Conservation (phyloP, 1,140 invertebrate genomes). For the Coelopa frigida region DNA sequence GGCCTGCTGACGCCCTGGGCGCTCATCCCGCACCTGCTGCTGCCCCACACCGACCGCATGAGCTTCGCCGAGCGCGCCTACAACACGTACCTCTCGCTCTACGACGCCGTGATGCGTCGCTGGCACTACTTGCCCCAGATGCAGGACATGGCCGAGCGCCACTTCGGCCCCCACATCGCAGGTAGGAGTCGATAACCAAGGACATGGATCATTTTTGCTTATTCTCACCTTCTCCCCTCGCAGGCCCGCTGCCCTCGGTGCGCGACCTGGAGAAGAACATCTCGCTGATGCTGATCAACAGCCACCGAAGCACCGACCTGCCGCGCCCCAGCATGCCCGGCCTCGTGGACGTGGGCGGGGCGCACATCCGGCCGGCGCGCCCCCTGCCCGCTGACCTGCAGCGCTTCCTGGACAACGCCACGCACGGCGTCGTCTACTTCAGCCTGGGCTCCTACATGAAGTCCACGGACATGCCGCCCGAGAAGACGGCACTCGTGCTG, state of each 20-base stretch:
- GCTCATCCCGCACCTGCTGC: constrained; percentile 45
- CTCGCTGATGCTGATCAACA: constrained; percentile 51
- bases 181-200: constrained; percentile 14
- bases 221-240: neutral
- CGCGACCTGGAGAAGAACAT: constrained; percentile 49
- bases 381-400: constrained; percentile 40
- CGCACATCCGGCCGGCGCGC: constrained; percentile 45
- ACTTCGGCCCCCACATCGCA: constrained; percentile 26
- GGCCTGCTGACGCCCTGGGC: constrained; percentile 50
- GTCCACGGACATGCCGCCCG: constrained; percentile 47
- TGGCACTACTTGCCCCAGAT: constrained; percentile 36
- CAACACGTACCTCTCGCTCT: constrained; percentile 34
- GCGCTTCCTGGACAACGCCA: constrained; percentile 48
- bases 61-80: constrained; percentile 31
- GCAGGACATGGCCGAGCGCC: constrained; percentile 39
- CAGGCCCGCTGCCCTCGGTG: constrained; percentile 38
- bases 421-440: constrained; percentile 53
- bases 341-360: constrained; percentile 49
- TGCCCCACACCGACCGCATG: constrained; percentile 44
- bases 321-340: constrained; percentile 47
- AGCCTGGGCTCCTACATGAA: constrained; percentile 54
- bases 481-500: constrained; percentile 43
- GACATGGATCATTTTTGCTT: neutral
- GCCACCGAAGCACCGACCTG: constrained; percentile 46
- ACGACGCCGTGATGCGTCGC: constrained; percentile 31